Conservation (phyloP, 1,140 invertebrate genomes). For the Pseudomyrmex cubaensis region DNA sequence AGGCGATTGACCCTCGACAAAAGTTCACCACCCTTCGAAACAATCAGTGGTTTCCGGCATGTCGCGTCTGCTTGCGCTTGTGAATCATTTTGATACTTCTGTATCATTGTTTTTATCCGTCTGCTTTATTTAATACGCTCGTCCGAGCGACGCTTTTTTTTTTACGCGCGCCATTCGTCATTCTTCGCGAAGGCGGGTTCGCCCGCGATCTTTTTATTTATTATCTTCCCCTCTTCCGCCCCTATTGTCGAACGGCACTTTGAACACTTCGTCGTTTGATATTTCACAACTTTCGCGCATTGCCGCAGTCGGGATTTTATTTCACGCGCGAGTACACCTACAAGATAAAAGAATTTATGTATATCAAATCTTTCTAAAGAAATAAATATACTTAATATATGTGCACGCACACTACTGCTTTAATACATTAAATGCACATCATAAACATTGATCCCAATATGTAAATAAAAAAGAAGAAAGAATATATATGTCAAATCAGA, state of each 20-base stretch:
- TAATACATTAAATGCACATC: no score
- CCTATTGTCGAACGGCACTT: conserved; percentile 10
- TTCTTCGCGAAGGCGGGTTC: conserved; percentile 24
- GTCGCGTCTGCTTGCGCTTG: conserved; percentile 67
- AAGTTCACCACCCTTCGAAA: conserved; percentile 79
- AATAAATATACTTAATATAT: no score
- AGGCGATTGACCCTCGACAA: conserved; percentile 73
- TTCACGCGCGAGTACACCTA: neutral
- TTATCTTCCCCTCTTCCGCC: conserved; percentile 7
- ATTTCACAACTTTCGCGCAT: neutral
- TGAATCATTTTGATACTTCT: conserved; percentile 80
- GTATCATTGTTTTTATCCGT: conserved; percentile 68
- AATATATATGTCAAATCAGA: neutral
- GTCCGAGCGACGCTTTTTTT: conserved; percentile 16
- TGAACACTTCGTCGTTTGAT: conserved; percentile 16
- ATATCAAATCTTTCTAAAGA: no score
- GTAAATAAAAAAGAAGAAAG: neutral
- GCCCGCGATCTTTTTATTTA: conserved; percentile 23
- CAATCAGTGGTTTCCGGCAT: conserved; percentile 79
- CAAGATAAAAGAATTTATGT: neutral
- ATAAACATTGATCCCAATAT: no score
- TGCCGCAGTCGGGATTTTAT: neutral
- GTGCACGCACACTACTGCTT: no score
- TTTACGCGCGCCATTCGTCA: conserved; percentile 20
- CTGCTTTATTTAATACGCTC: conserved; percentile 53